Conservation (phyloP, 2,888 invertebrate species). For the Phortica magna region DNA sequence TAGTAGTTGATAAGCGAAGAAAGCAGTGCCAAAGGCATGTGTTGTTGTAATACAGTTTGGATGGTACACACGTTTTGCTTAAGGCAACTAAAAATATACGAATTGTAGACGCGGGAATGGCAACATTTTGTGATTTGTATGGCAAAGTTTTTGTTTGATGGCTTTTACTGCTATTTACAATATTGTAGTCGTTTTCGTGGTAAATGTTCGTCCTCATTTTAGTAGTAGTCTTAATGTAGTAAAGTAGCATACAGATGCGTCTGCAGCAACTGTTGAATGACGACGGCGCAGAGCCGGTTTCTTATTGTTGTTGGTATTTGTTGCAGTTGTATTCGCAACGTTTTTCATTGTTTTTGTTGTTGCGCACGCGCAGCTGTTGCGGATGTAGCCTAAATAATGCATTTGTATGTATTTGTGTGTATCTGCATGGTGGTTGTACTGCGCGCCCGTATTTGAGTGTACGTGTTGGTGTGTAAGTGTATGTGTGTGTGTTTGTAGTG, state of each 20-base stretch:
- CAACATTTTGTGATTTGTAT: not conserved
- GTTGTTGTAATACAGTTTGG: not conserved
- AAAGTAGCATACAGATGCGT: no score
- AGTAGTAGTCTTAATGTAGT: no score
- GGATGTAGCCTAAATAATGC: not conserved
- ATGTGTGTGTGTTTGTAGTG: constrained; percentile 32
- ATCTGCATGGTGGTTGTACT: constrained; percentile 29
- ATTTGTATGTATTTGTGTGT: not conserved
- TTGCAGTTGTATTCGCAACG: not conserved
- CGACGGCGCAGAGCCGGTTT: not conserved
- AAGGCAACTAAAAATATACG: constrained; percentile 16
- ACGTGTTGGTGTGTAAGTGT: constrained; percentile 15
- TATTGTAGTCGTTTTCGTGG: not conserved
- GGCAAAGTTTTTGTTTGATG: not conserved
- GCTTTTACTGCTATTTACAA: not conserved
- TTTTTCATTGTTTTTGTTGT: not conserved
- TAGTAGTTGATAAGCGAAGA: no score
- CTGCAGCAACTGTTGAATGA: no score
- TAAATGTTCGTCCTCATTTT: no score
- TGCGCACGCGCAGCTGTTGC: constrained; percentile 25
- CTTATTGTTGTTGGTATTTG: not conserved
- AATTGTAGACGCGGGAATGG: not conserved
- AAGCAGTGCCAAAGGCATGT: no score
- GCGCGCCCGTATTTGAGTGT: constrained; percentile 38
- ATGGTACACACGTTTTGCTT: constrained; percentile 1